These are phyloP conservation scores for Mormyrus lacerda DNA, from an alignment of 2,113 vertebrate species.

Conservation along the genomic window DNA sequence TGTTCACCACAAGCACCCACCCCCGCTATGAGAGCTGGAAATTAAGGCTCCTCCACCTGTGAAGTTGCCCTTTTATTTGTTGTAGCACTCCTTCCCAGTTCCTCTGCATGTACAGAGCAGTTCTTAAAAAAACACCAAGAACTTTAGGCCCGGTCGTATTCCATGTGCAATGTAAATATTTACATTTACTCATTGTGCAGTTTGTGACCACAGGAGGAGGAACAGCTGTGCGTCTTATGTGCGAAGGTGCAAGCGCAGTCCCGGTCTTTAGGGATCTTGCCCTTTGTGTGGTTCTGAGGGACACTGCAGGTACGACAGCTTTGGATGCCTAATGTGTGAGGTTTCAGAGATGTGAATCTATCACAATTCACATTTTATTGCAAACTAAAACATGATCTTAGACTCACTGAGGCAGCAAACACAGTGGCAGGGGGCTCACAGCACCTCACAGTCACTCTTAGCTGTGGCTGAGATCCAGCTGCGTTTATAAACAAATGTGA, in stretches of 20 bases:
- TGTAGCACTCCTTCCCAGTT: too few species aligned
- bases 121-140: too few species aligned
- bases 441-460: constrained; percentile 32
- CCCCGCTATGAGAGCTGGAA: too few species aligned
- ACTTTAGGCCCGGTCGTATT: too few species aligned
- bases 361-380: not conserved
- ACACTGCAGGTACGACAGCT: not conserved
- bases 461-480: constrained; percentile 30
- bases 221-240: not conserved
- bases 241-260: not conserved
- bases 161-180: too few species aligned
- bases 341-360: not conserved
- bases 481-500: constrained; percentile 39
- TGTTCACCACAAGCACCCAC: too few species aligned
- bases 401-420: not conserved
- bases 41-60: too few species aligned
- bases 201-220: not conserved
- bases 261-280: not conserved
- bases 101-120: too few species aligned
- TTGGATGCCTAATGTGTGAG: not conserved
- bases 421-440: constrained; percentile 15
- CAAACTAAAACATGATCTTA: not conserved
- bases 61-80: too few species aligned
- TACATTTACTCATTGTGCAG: not conserved
- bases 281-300: not conserved